Conservation (phyloP, 2,113 vertebrate species). For the Brachionichthys hirsutus region DNA sequence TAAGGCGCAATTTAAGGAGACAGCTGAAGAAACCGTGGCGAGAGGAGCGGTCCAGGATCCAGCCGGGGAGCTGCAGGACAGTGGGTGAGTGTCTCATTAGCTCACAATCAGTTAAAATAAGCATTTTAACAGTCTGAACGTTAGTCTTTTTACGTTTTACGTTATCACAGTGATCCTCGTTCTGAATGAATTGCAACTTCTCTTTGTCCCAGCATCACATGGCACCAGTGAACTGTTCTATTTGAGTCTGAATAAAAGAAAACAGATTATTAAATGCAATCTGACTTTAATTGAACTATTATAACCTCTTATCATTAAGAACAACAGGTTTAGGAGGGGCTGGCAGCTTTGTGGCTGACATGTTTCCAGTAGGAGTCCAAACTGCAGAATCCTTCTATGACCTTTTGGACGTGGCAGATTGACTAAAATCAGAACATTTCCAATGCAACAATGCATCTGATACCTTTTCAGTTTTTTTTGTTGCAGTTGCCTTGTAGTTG, state of each 20-base stretch:
- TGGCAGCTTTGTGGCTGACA: neutral
- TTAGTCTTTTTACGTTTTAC: too few relatives aligned
- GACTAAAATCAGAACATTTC: slow-evolving; percentile 23
- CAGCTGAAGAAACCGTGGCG: slow-evolving; percentile 24
- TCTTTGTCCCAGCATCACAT: too few relatives aligned
- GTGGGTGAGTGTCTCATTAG: slow-evolving; percentile 54
- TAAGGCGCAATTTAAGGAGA: slow-evolving; percentile 15
- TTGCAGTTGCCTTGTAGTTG: neutral
- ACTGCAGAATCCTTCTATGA: neutral
- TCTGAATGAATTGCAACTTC: too few relatives aligned
- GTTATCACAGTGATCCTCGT: too few relatives aligned
- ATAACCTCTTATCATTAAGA: slow-evolving; percentile 14
- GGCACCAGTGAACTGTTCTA: too few relatives aligned
- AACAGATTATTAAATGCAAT: too few relatives aligned
- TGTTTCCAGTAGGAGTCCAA: too few relatives aligned
- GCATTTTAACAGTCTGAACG: too few relatives aligned
- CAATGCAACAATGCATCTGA: neutral
- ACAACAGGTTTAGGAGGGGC: slow-evolving; percentile 5
- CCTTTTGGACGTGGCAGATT: slow-evolving; percentile 16
- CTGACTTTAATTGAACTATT: neutral
- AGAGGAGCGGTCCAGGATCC: slow-evolving; percentile 21
- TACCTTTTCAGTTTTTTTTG: too few relatives aligned
- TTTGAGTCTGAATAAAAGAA: too few relatives aligned
- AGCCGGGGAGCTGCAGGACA: slow-evolving; percentile 46
- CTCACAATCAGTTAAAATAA: slow-evolving; percentile 6